These are phyloP conservation scores for Drosophila carrolli DNA, from an alignment of 1,140 invertebrate genomes.

Conservation along the genomic window DNA sequence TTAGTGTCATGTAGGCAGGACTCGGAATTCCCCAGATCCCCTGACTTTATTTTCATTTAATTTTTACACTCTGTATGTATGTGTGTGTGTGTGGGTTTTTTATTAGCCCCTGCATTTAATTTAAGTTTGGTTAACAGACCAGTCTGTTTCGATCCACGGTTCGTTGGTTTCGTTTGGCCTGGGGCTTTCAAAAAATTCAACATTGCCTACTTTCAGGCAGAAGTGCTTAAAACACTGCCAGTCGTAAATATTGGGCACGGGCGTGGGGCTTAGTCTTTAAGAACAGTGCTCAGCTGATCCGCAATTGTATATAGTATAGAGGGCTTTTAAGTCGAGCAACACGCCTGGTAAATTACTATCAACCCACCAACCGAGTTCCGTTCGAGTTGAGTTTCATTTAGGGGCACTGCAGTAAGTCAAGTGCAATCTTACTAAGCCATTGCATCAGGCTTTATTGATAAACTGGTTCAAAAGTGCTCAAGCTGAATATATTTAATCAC, in stretches of 20 bases:
- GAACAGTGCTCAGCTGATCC: conserved; percentile 13
- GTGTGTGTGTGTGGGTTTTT: conserved; percentile 23
- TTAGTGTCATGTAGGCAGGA: conserved; percentile 75
- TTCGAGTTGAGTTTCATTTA: conserved; percentile 49
- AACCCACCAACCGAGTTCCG: conserved; percentile 24
- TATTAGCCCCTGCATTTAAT: conserved; percentile 68
- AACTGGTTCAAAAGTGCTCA: conserved; percentile 21
- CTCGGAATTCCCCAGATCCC: conserved; percentile 8
- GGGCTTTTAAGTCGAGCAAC: conserved; percentile 20
- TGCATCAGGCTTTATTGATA: conserved; percentile 49
- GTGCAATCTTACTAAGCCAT: conserved; percentile 67
- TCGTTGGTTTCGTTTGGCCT: conserved; percentile 31
- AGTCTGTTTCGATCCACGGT: conserved; percentile 30
- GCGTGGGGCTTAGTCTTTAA: conserved; percentile 14
- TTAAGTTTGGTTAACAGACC: conserved; percentile 57
- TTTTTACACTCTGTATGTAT: conserved; percentile 39
- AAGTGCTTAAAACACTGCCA: conserved; percentile 34
- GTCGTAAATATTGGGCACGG: conserved; percentile 44
- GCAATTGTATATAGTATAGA: conserved; percentile 35
- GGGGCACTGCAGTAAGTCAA: conserved; percentile 64
- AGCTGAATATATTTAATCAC: conserved; percentile 21
- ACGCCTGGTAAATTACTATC: conserved; percentile 36
- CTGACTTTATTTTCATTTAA: conserved; percentile 65
- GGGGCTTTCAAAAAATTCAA: conserved; percentile 7
- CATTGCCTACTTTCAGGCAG: conserved; percentile 67